phyloP scores from a whole-genome alignment of 2,113 vertebrate species.

The Pongo pygmaeus region DNA sequence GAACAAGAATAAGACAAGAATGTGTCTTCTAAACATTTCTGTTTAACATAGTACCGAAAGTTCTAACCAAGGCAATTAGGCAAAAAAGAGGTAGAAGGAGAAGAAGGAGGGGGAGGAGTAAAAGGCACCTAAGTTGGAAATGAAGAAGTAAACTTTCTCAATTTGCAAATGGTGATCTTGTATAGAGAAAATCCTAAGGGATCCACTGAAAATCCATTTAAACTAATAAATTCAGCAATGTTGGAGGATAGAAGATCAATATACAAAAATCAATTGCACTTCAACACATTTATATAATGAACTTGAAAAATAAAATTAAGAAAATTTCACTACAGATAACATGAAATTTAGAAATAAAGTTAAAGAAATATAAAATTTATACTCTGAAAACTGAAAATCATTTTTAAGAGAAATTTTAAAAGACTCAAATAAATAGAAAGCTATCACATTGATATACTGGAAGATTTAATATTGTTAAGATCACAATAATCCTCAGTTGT shows the following conservation, averaged over 20 bases:
- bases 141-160: not conserved
- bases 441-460: not conserved
- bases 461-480: not conserved
- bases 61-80: not conserved
- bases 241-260: not conserved
- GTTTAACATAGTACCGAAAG: not conserved
- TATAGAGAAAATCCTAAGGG: not conserved
- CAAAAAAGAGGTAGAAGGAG: not conserved
- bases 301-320: not conserved
- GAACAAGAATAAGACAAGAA: not conserved
- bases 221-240: not conserved
- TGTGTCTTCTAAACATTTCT: not conserved
- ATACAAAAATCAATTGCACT: not conserved
- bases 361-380: not conserved
- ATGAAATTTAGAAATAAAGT: not conserved
- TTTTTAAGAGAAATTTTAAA: not conserved
- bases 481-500: not conserved
- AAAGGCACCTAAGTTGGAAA: not conserved
- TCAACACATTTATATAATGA: not conserved
- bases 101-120: not conserved
- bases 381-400: not conserved
- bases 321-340: not conserved
- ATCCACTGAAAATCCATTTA: not conserved
- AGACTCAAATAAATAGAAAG: not conserved
- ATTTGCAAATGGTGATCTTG: not conserved